Percentiles rank a stretch among this genome's conserved stretches.
Evolutionary conservation across 2,113 vertebrate genomes (phyloP).

Genomic region (Hyperoodon ampullatus): DNA sequence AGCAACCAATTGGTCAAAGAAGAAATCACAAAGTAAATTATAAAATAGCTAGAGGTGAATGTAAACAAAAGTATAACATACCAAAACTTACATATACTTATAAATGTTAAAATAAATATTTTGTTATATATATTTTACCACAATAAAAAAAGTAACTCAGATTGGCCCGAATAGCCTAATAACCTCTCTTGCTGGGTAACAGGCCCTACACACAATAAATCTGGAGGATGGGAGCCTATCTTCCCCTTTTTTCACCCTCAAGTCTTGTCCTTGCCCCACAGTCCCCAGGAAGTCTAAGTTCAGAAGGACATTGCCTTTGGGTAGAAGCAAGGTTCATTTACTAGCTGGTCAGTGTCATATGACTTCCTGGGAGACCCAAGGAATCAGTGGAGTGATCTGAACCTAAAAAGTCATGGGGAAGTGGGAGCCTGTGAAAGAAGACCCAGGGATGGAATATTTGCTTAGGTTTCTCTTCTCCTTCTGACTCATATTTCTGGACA

Average conservation of each 20-base stretch:
- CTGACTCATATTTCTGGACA: neutral
- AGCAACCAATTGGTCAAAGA: neutral
- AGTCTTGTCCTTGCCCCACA: neutral
- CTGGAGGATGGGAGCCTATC: neutral
- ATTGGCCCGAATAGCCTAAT: neutral
- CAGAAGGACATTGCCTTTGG: neutral
- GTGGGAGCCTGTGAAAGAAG: slow-evolving; percentile 42
- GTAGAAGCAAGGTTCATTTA: neutral
- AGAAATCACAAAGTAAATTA: neutral
- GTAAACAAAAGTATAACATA: neutral
- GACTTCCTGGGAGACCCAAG: neutral
- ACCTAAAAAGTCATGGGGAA: slow-evolving; percentile 14
- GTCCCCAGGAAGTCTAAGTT: neutral
- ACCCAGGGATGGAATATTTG: neutral
- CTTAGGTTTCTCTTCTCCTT: slow-evolving; percentile 46
- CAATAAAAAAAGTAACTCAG: neutral
- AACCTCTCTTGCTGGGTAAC: neutral
- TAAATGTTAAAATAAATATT: neutral
- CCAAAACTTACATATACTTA: neutral
- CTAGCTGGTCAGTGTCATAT: neutral
- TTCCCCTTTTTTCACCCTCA: neutral
- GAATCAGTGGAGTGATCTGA: neutral
- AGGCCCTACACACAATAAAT: neutral
- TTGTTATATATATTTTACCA: neutral
- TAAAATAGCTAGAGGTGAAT: neutral